Percentiles rank a stretch among this genome's conserved stretches.
phyloP scores from a whole-genome alignment of 2,113 vertebrate genomes.

The Ceyx margarethae region DNA sequence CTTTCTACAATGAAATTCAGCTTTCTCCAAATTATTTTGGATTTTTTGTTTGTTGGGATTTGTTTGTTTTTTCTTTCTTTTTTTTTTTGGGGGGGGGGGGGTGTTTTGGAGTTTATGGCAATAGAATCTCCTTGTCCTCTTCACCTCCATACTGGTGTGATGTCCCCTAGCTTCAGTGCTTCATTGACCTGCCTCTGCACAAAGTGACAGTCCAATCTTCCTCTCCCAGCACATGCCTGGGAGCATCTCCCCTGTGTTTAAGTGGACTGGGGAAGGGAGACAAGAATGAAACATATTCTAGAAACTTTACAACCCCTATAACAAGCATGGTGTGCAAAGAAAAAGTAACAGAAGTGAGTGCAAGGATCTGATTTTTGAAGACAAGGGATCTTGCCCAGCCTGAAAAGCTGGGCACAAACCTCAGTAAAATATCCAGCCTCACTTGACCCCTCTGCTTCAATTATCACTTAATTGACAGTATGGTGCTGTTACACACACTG shows the following conservation, averaged over 20 bases:
- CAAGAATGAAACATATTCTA: neutral
- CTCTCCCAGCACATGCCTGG: neutral
- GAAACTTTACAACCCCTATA: neutral
- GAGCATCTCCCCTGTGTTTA: neutral
- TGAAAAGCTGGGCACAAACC: neutral
- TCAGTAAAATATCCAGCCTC: neutral
- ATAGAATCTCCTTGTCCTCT: neutral
- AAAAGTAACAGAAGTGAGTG: neutral
- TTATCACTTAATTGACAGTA: neutral
- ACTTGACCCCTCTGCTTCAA: neutral
- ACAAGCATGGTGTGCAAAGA: neutral
- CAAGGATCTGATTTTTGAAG: neutral
- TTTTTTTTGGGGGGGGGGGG: too few species aligned
- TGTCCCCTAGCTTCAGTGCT: neutral
- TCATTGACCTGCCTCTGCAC: fast-evolving
- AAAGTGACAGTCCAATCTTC: fast-evolving
- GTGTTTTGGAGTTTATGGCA: neutral
- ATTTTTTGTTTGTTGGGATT: too few species aligned
- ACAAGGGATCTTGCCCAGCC: neutral
- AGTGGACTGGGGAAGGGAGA: neutral
- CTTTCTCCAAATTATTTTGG: neutral
- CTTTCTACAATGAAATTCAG: neutral
- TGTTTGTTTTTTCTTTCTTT: too few species aligned
- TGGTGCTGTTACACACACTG: neutral
- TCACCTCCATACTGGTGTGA: neutral